These are phyloP conservation scores for Erythrolamprus reginae DNA, from an alignment of 2,113 vertebrate genomes.

Conservation along the genomic window DNA sequence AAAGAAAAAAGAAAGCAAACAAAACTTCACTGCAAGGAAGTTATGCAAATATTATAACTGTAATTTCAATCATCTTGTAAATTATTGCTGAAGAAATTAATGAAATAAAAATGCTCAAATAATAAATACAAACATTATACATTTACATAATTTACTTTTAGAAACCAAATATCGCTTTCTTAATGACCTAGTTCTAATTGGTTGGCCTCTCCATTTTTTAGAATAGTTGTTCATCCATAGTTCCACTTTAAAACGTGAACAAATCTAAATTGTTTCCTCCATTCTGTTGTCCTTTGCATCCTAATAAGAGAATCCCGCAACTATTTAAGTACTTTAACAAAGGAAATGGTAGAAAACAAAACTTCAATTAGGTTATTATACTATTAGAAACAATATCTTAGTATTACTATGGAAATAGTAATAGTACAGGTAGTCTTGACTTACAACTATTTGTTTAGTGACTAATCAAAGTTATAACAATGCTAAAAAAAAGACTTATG, in stretches of 20 bases:
- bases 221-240: neutral
- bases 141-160: neutral
- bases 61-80: neutral
- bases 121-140: neutral
- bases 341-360: neutral
- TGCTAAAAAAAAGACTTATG: neutral
- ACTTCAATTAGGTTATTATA: neutral
- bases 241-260: neutral
- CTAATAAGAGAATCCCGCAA: neutral
- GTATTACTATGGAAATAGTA: neutral
- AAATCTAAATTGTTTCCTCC: neutral
- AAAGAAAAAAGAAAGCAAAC: neutral
- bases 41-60: neutral
- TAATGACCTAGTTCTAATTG: neutral
- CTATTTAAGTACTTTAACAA: neutral
- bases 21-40: neutral
- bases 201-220: neutral
- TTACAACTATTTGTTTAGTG: neutral
- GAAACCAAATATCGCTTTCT: neutral
- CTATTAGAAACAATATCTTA: neutral
- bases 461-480: neutral
- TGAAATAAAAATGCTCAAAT: neutral
- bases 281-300: neutral
- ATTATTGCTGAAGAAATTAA: neutral
- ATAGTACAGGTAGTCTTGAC: neutral